Conservation (phyloP, 30 jellyfish, hydroid and myxozoan species). For the Turritopsis rubra region DNA sequence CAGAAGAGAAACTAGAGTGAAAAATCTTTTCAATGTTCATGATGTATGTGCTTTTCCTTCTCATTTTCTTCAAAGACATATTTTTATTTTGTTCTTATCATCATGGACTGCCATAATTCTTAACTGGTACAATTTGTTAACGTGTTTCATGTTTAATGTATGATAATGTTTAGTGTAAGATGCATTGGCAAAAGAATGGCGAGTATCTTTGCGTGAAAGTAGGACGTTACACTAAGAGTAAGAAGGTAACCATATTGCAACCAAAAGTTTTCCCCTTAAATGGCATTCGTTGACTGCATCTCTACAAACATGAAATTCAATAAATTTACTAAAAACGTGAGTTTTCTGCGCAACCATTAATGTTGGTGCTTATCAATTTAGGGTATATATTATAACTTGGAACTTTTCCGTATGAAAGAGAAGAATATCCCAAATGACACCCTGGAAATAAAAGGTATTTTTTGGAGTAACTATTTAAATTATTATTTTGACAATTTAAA, state of each 20-base stretch:
- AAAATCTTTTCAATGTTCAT: constrained; percentile 89
- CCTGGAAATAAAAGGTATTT: constrained; percentile 72
- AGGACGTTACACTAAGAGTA: constrained; percentile 81
- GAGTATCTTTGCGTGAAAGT: constrained; percentile 85
- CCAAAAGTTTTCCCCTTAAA: neutral
- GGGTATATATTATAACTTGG: constrained; percentile 82
- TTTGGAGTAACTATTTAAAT: neutral
- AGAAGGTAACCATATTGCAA: constrained; percentile 47
- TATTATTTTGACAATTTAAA: neutral
- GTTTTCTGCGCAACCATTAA: no score
- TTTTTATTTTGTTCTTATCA: neutral
- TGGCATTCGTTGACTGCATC: neutral
- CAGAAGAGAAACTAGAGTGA: constrained; percentile 70
- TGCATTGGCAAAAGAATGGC: constrained; percentile 97
- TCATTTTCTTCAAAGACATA: no score
- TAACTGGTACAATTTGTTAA: no score
- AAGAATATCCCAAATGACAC: constrained; percentile 94
- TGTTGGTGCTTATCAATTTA: no score
- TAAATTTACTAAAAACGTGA: no score
- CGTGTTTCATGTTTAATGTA: neutral
- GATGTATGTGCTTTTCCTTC: constrained; percentile 74
- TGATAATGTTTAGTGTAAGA: constrained; percentile 53
- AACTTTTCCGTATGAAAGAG: constrained; percentile 72
- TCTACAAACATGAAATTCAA: no score
- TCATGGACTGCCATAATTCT: no score